Conservation (phyloP, 1,140 invertebrate genomes). For the Cepaea nemoralis region DNA sequence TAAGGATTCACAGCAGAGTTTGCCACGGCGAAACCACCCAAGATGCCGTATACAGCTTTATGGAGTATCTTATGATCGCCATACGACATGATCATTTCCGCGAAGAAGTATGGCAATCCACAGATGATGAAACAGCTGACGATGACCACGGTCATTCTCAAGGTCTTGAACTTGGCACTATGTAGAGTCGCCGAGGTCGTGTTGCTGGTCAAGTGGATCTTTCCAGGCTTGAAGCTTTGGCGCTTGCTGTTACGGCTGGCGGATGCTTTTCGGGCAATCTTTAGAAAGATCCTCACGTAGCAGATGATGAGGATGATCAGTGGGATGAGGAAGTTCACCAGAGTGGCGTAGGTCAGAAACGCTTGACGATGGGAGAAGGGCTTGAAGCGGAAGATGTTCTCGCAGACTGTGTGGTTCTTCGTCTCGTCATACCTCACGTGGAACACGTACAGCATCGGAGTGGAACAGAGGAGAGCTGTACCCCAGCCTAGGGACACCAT, state of each 20-base stretch:
- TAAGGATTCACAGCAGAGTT: constrained; percentile 70
- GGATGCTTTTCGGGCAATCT: constrained; percentile 63
- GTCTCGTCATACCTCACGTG: constrained; percentile 46
- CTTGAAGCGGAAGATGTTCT: constrained; percentile 63
- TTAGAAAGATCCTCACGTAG: constrained; percentile 69
- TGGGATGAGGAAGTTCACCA: constrained; percentile 66
- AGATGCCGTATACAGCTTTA: constrained; percentile 52
- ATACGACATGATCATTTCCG: constrained; percentile 71
- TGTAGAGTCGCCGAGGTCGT: constrained; percentile 66
- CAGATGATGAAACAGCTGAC: constrained; percentile 67
- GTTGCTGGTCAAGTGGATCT: constrained; percentile 64
- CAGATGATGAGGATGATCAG: constrained; percentile 62
- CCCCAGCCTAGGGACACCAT: constrained; percentile 63
- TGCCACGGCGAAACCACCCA: constrained; percentile 65
- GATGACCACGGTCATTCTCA: constrained; percentile 72
- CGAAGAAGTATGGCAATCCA: constrained; percentile 69
- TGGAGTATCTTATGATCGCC: constrained; percentile 58
- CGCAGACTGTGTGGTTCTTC: constrained; percentile 54
- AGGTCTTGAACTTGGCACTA: constrained; percentile 71
- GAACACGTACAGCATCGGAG: constrained; percentile 66
- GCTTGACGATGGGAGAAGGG: constrained; percentile 59
- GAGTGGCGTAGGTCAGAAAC: constrained; percentile 64
- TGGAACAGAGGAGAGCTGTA: constrained; percentile 58
- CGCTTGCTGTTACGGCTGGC: constrained; percentile 51
- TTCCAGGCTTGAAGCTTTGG: constrained; percentile 50